Evolutionary conservation across 2,888 invertebrate species (phyloP).

Genomic region (Apamea sordens): DNA sequence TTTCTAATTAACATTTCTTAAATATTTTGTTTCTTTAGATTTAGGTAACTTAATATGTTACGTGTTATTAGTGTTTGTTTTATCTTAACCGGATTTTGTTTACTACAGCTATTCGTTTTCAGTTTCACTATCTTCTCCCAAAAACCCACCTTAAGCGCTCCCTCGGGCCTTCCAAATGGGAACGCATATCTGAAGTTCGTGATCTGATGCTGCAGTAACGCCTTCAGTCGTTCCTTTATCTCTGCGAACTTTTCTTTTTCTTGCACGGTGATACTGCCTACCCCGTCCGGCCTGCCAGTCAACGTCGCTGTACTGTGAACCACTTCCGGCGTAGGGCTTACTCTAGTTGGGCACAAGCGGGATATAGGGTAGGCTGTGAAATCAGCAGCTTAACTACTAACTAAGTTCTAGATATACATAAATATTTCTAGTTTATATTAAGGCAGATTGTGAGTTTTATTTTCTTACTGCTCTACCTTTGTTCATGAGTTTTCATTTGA

Average conservation of each 20-base stretch:
- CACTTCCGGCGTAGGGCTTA: slow-evolving; percentile 87
- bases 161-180: slow-evolving; percentile 99
- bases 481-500: neutral
- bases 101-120: neutral
- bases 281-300: slow-evolving; percentile 97
- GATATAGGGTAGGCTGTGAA: slow-evolving; percentile 81
- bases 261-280: slow-evolving; percentile 99
- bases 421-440: slow-evolving; percentile 25
- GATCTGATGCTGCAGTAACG: slow-evolving; percentile 98
- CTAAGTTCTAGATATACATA: slow-evolving; percentile 48
- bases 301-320: slow-evolving; percentile 90
- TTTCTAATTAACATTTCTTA: neutral
- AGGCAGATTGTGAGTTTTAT: slow-evolving; percentile 51
- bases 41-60: neutral
- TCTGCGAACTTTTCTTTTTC: slow-evolving; percentile 99
- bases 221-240: slow-evolving; percentile 98
- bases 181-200: slow-evolving; percentile 99
- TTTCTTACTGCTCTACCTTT: slow-evolving; percentile 52
- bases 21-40: neutral
- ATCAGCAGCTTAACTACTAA: slow-evolving; percentile 73
- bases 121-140: neutral
- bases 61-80: neutral
- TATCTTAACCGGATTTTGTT: neutral
- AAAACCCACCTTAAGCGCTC: slow-evolving; percentile 94
- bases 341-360: slow-evolving; percentile 89